phyloP scores from a whole-genome alignment of 2,113 vertebrate genomes.

The Antechinus flavipes region DNA sequence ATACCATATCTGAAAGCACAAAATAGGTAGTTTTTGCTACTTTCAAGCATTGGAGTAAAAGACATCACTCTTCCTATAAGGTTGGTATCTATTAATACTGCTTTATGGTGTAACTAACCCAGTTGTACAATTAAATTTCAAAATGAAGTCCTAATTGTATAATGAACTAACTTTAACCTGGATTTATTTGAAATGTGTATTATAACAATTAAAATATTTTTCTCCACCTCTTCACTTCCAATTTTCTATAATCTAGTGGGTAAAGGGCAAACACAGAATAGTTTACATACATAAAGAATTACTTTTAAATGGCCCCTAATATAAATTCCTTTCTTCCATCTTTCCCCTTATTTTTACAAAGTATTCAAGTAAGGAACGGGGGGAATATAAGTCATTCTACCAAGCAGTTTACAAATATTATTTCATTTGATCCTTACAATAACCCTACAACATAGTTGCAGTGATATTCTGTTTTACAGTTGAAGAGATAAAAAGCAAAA shows the following conservation, averaged over 20 bases:
- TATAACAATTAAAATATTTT: slow-evolving; percentile 39
- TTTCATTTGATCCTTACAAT: no score
- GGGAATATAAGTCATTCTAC: not conserved
- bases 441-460: no score
- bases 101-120: not conserved
- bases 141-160: not conserved
- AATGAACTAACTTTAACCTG: slow-evolving; percentile 15
- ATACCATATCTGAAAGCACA: not conserved
- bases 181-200: not conserved
- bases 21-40: not conserved
- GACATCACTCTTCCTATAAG: not conserved
- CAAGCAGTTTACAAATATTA: not conserved
- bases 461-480: no score
- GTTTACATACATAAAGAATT: not conserved
- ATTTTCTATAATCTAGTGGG: slow-evolving; percentile 3
- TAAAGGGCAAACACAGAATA: slow-evolving; percentile 9
- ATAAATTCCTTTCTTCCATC: not conserved
- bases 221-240: not conserved
- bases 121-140: slow-evolving; percentile 3
- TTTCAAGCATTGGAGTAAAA: not conserved
- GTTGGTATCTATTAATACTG: not conserved
- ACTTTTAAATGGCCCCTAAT: not conserved
- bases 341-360: not conserved
- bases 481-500: not conserved
- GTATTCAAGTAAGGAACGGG: slow-evolving; percentile 12